Base-by-base conservation (phyloP, 2,888 invertebrate genomes). In the Habrosyne pyritoides region DNA sequence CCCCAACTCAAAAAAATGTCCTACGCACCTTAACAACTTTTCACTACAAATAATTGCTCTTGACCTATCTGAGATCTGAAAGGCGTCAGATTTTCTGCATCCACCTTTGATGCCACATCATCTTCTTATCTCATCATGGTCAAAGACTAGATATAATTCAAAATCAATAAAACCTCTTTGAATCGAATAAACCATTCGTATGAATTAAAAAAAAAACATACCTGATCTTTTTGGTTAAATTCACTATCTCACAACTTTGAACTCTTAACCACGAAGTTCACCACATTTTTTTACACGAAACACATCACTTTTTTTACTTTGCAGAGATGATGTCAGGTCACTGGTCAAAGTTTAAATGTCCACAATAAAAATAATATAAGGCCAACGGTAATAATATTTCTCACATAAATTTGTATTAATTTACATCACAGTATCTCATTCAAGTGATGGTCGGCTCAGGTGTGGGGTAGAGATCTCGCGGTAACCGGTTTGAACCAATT, bases 381-480 rank as follows among this genome's bases (percentile, higher is more conserved):
- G 75, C 69, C 75, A 83, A 67, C 75, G 85, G 82, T 83, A 80
- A 83, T 57, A 54, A 59, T 36, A 47, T 60, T 87, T 90, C 89
- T 76, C 89, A 90, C 90, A 90, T 89, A 89, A 75, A 88, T 89
- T 88, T 74, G 66, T 70, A 62, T 72, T 71, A 69, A 83, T 85
- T 87, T 73, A 66, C 74, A 86, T 86, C 60, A 64, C 69, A 70
- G 66, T 50, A 53, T 54, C 47, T 57, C 50, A 63, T 64, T 33
- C n/a, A 2, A 61, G 54, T 36, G 54, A 53, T 62, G 57, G 58
- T 59, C 57, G 57, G 56, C 61, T 63, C 55, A 51, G 54, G 48
- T 54, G 52, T 61, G 53, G 69, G 67, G 70, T 67, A 52, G 18
- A 8, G 18, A 42, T 53, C 59, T 68, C 66, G 55, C 62, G 64